These are phyloP conservation scores for Megalurothrips usitatus DNA, from an alignment of 2,888 invertebrate genomes.

Conservation along the genomic window DNA sequence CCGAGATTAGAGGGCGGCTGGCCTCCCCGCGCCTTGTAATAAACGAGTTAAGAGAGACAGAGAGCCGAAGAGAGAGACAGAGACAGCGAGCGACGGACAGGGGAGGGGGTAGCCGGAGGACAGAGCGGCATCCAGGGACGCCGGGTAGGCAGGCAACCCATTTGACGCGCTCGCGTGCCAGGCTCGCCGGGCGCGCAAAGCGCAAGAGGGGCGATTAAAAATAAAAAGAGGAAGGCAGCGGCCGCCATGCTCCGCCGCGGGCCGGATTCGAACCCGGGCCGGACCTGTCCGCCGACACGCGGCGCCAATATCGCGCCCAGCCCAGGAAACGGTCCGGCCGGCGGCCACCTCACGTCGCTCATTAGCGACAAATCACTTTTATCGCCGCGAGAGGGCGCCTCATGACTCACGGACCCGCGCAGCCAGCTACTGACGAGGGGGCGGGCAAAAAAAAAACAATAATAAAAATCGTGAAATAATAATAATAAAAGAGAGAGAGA, in stretches of 20 bases:
- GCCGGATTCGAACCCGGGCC: too few relatives aligned
- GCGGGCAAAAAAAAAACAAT: not conserved
- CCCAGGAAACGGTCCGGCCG: too few relatives aligned
- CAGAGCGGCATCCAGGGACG: not conserved
- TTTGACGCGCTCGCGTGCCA: not conserved
- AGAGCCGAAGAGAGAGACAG: too few relatives aligned
- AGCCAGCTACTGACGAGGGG: not conserved
- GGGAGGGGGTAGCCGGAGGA: too few relatives aligned
- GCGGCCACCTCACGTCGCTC: not conserved
- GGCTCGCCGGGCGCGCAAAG: not conserved
- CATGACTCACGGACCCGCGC: too few relatives aligned
- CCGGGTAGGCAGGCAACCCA: not conserved
- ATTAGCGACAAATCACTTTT: constrained; percentile 20
- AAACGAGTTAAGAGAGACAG: not conserved
- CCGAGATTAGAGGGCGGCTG: not conserved
- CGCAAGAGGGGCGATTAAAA: not conserved
- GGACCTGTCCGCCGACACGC: too few relatives aligned
- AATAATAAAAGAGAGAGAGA: too few relatives aligned
- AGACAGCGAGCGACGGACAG: too few relatives aligned
- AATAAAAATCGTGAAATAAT: not conserved
- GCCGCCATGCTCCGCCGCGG: too few relatives aligned
- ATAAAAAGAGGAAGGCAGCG: too few relatives aligned
- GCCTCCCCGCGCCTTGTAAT: not conserved
- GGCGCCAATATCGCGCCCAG: too few relatives aligned
- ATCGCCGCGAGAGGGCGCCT: not conserved